Conservation (phyloP, 2,797 vertebrate species). For the Lutjanus argentimaculatus region DNA sequence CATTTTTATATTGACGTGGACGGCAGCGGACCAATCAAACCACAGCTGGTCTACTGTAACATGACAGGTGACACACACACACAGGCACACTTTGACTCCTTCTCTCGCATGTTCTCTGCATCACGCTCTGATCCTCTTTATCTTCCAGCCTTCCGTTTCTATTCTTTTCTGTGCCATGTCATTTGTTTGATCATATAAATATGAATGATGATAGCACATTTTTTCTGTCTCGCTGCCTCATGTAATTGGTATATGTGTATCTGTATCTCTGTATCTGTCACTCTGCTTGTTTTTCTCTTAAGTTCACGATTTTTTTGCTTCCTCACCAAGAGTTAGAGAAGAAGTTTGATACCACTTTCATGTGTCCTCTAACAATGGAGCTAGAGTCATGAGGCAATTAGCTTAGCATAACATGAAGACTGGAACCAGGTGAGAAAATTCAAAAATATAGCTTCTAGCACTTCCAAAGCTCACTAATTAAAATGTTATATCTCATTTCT, state of each 20-base stretch:
- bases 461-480: neutral
- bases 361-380: neutral
- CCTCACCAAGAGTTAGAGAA: neutral
- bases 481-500: neutral
- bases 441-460: no score
- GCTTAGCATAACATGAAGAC: constrained; percentile 6
- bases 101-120: neutral
- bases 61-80: constrained; percentile 80
- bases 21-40: constrained; percentile 84
- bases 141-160: neutral
- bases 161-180: neutral
- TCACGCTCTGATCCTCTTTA: constrained; percentile 11
- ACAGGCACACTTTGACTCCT: neutral
- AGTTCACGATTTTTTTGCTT: neutral
- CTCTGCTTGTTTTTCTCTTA: neutral
- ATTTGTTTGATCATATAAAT: constrained; percentile 18
- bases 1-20: constrained; percentile 85
- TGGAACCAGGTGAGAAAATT: no score
- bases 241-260: neutral
- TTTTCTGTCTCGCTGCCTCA: neutral
- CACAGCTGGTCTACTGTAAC: constrained; percentile 86
- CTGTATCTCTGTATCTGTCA: neutral
- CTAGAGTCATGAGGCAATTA: neutral
- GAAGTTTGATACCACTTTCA: neutral
- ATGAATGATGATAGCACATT: neutral